Percentiles rank a stretch among this genome's conserved stretches.
Conservation (phyloP, 2,888 invertebrate genomes). For the Phytoseiulus persimilis region DNA sequence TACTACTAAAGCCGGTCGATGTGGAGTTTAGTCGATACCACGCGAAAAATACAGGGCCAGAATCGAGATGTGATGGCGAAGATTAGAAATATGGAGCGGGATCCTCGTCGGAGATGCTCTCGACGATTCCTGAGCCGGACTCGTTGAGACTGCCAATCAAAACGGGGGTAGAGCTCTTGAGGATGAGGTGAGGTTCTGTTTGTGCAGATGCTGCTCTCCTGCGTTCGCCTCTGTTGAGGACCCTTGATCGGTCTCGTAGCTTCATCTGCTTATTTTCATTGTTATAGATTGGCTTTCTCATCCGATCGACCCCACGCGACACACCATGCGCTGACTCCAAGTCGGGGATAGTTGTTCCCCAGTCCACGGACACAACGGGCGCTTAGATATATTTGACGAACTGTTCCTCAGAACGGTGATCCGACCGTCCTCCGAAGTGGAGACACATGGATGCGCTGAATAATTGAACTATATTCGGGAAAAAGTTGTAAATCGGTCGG, state of each 20-base stretch:
- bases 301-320: neutral
- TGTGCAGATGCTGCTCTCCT: neutral
- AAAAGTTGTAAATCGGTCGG: no score
- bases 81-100: neutral
- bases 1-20: no score
- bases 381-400: no score
- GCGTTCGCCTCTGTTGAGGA: neutral
- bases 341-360: no score
- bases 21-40: no score
- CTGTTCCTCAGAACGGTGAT: no score
- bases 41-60: no score
- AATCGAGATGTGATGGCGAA: no score
- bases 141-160: conserved; percentile 5
- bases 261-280: conserved; percentile 5
- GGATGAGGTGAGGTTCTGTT: neutral
- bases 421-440: no score
- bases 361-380: no score
- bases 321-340: neutral
- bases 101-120: neutral
- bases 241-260: neutral
- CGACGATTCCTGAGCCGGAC: neutral
- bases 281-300: conserved; percentile 5
- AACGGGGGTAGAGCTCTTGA: neutral
- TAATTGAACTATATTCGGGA: no score
- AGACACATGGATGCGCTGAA: no score